A percentile compares a stretch with the other conserved stretches of the same genome.
Evolutionary conservation across 2,797 vertebrate species (phyloP).

Genomic region (Coracias cyanogaster): DNA sequence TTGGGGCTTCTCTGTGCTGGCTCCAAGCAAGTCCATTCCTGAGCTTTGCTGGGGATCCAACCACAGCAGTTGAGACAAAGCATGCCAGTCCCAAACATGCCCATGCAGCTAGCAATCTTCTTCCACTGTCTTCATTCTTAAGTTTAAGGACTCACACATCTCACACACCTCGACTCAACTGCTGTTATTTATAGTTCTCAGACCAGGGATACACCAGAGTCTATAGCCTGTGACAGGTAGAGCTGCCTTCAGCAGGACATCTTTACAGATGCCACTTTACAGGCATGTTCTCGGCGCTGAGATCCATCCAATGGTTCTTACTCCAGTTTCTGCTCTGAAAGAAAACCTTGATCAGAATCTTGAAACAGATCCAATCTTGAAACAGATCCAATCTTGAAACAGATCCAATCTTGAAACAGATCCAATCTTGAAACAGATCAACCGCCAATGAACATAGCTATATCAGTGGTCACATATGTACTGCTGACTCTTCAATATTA

Average conservation of each 20-base stretch:
- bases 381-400: neutral
- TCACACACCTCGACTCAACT: neutral
- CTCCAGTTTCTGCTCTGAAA: neutral
- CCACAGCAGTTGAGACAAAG: neutral
- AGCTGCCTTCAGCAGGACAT: neutral
- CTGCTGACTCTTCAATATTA: neutral
- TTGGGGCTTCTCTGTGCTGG: rapidly evolving
- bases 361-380: neutral
- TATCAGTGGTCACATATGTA: neutral
- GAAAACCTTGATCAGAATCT: neutral
- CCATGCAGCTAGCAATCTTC: neutral
- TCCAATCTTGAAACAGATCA: neutral
- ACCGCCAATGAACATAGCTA: neutral
- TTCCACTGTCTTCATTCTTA: neutral
- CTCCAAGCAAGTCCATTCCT: neutral
- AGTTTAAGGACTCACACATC: neutral
- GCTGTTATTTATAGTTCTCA: neutral
- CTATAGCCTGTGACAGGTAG: neutral
- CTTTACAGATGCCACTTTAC: too few species aligned
- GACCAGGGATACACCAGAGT: neutral
- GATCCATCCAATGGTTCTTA: neutral
- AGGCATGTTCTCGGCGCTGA: neutral
- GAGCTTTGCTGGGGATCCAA: neutral
- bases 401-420: neutral
- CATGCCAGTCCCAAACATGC: neutral